A percentile compares a stretch with the other conserved stretches of the same genome.
Evolutionary conservation across 1,140 invertebrate species (phyloP).

Genomic region (Camponotus vicinus): DNA sequence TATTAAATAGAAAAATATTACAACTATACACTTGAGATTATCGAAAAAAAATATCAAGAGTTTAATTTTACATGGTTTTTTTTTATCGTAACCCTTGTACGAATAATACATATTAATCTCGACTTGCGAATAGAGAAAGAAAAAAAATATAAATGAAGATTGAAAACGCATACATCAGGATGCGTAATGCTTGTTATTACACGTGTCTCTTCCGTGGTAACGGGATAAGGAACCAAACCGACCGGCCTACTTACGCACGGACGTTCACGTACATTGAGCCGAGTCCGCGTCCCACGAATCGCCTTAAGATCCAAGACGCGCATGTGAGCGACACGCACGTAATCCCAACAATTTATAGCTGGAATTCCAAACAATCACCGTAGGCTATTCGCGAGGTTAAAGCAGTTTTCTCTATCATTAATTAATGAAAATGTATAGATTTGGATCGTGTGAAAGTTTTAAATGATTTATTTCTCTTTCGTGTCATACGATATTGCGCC

Average conservation of each 20-base stretch:
- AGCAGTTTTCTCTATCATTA: neutral
- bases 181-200: conserved; percentile 77
- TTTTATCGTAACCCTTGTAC: neutral
- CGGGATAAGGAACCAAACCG: conserved; percentile 78
- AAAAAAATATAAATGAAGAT: neutral
- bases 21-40: neutral
- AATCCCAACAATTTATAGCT: conserved; percentile 31
- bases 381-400: conserved; percentile 17
- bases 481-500: neutral
- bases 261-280: conserved; percentile 69
- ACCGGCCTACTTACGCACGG: conserved; percentile 79
- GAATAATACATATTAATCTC: neutral
- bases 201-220: conserved; percentile 78
- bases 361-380: neutral
- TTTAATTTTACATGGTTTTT: neutral
- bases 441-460: neutral
- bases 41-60: too few species aligned
- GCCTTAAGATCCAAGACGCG: conserved; percentile 63
- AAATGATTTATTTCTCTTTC: neutral
- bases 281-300: conserved; percentile 63
- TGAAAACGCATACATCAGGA: conserved; percentile 60
- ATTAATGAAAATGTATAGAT: neutral
- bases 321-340: conserved; percentile 29
- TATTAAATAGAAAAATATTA: too few species aligned
- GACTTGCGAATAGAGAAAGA: conserved; percentile 3